Base-by-base conservation (phyloP, 2,888 invertebrate species). In the Lucinisca nassula region DNA sequence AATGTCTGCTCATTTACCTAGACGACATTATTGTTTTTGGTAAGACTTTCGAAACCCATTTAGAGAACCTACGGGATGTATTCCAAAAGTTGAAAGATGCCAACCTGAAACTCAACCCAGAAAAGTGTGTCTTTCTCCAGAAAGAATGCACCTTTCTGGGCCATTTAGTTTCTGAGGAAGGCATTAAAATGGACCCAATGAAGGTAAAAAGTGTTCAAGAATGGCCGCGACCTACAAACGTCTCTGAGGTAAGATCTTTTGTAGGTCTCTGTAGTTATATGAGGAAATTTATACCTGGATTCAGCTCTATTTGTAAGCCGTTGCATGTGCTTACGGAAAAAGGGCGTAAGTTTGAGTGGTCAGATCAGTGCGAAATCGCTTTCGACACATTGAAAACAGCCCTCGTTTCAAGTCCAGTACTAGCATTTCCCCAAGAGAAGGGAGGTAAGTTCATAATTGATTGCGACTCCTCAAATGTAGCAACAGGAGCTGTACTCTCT, bases 1-100 rank as follows among this genome's bases (percentile, higher is more conserved):
- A 92, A 49, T 85, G 80, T 12, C 51, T 80, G 4, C 76, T 91
- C 8, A 74, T 90, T 14, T 92, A 92, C 76, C 35, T 92, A n/a
- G 92, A 92, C 76, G 92, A 91, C 58, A 84, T 91, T 0, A 58
- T 91, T 21, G 85, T 88, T 17, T 89, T 82, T 35, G 79, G 82
- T n/a, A 40, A 75, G 6, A 72, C 76, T 14, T 85, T 91, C 73
- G 79, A 88, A 0, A 72, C 79, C 32, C 92, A 91, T 58, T 32
- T 91, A 14, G 24, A 67, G 51, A 75, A 90, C 38, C 38, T 90
- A 0, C 51, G 61, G n/a, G 30, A n/a, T 40, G 84, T 92, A 21
- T 81, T 92, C 30, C 51, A 88, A 24, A 73, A 82, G 49, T 74
- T 90, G n/a, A 35, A 51, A 17, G 61, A 82, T 1, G 85, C 87